Percentiles rank a stretch among this genome's conserved stretches.
These are phyloP conservation scores for Monopterus albus DNA, from an alignment of 2,113 vertebrate species.

Conservation along the genomic window DNA sequence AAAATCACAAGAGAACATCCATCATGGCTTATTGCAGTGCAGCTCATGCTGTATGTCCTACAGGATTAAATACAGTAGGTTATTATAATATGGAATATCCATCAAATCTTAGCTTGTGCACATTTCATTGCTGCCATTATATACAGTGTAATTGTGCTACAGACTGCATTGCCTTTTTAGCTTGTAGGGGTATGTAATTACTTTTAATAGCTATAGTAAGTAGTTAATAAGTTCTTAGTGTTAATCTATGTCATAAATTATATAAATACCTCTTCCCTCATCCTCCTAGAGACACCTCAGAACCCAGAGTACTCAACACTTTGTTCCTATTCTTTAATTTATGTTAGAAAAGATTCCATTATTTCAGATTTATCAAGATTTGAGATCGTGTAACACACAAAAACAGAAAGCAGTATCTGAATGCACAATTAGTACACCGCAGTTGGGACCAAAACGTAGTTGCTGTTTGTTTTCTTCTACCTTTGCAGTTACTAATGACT, in stretches of 20 bases:
- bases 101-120: slow-evolving; percentile 5
- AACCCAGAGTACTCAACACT: too few species aligned
- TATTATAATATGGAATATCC: slow-evolving; percentile 11
- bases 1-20: background rate
- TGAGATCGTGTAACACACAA: background rate
- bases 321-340: slow-evolving; percentile 4
- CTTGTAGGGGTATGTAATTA: background rate
- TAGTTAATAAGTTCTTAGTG: too few species aligned
- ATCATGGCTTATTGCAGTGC: background rate
- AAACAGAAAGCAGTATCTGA: background rate
- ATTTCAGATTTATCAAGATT: background rate
- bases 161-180: background rate
- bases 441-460: background rate
- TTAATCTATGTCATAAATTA: slow-evolving; percentile 24
- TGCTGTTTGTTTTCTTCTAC: background rate
- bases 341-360: background rate
- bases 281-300: too few species aligned
- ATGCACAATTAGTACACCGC: background rate
- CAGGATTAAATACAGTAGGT: slow-evolving; percentile 12
- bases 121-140: background rate
- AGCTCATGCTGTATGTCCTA: background rate
- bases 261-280: slow-evolving; percentile 29
- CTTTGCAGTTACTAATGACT: slow-evolving; percentile 1
- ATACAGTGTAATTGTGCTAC: background rate
- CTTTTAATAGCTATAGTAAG: background rate